These are phyloP conservation scores for Leptinotarsa undecemlineata DNA, from an alignment of 1,140 invertebrate species.

Conservation along the genomic window DNA sequence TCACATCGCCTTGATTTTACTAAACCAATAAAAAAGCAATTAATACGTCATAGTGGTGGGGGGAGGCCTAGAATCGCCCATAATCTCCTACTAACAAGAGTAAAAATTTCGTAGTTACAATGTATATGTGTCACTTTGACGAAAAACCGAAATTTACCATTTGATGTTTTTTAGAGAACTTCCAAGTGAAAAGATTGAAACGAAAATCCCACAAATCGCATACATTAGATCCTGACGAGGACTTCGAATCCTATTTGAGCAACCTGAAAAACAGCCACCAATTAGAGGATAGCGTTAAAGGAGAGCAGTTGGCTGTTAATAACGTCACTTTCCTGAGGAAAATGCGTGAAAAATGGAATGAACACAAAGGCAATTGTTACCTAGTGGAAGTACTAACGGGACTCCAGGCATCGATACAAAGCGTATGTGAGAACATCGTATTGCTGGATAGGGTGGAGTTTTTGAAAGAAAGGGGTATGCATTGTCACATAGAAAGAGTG, in stretches of 20 bases:
- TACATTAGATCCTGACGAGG: conserved; percentile 51
- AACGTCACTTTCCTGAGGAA: conserved; percentile 36
- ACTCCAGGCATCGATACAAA: conserved; percentile 57
- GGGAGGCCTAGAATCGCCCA: too few species aligned
- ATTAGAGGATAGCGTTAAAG: conserved; percentile 32
- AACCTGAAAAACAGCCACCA: conserved; percentile 56
- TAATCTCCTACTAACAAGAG: too few species aligned
- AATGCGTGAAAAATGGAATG: conserved; percentile 47
- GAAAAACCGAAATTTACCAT: background rate
- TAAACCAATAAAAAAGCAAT: too few species aligned
- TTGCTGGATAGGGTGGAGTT: conserved; percentile 68
- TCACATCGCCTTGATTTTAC: too few species aligned
- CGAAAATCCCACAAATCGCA: conserved; percentile 61
- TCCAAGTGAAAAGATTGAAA: conserved; percentile 59
- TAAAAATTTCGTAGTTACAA: too few species aligned
- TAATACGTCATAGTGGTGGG: too few species aligned
- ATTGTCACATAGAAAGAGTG: conserved; percentile 61
- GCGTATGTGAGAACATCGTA: conserved; percentile 70
- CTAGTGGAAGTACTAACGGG: conserved; percentile 51
- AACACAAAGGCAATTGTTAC: conserved; percentile 40
- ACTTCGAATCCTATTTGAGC: conserved; percentile 58
- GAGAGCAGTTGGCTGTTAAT: conserved; percentile 25
- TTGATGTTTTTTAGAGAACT: conserved; percentile 58
- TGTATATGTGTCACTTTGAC: background rate
- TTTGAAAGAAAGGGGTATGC: conserved; percentile 61